Conservation (phyloP, 1,140 invertebrate genomes). For the Rhagoletis pomonella region DNA sequence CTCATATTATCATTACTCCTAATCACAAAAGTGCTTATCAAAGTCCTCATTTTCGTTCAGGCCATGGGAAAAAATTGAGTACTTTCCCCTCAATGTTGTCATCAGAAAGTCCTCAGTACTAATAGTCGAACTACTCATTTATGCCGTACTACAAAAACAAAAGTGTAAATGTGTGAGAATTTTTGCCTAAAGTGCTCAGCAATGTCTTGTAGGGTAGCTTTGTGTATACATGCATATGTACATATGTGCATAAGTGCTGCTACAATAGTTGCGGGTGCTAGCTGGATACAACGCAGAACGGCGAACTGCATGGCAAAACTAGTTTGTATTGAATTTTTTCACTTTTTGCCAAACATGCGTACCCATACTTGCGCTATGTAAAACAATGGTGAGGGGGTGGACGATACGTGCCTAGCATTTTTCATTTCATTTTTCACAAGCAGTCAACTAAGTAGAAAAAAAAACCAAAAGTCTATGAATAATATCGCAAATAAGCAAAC, state of each 20-base stretch:
- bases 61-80: no score
- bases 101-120: no score
- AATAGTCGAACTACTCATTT: no score
- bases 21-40: no score
- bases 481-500: neutral
- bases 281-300: neutral
- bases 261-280: neutral
- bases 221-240: neutral
- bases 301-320: neutral
- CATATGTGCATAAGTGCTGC: neutral
- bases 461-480: neutral
- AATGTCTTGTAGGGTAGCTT: no score
- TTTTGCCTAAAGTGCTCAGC: no score
- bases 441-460: neutral
- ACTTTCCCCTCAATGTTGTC: no score
- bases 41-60: no score
- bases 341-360: neutral
- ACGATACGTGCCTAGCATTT: neutral
- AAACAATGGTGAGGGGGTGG: neutral
- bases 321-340: slow-evolving; percentile 17
- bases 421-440: slow-evolving; percentile 16
- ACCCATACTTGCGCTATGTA: neutral
- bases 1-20: no score
- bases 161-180: no score
- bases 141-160: no score